Evolutionary conservation across 2,797 vertebrate genomes (phyloP), one percentile per base, ranked within the genome.

Genomic region (Cynodonichthys magdalenae): DNA sequence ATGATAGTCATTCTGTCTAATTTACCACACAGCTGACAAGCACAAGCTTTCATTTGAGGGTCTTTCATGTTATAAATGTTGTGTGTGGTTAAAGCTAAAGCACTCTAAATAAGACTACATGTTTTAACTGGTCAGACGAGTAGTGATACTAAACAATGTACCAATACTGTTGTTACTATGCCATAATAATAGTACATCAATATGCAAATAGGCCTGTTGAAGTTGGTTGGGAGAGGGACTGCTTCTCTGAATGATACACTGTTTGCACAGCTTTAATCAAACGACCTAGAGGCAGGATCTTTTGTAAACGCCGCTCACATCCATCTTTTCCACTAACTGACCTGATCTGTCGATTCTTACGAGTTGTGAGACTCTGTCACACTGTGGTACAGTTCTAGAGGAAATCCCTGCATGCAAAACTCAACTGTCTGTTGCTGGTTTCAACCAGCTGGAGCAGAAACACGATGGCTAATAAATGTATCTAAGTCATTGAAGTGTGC

Each of bases 251-350:
- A 79, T 53, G 47, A 71, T 20, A 14, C 31, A 10, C 63, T 59
- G 49, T 82, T 74, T 65, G 52, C 48, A 64, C 57, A 60, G 29
- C 19, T 47, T 53, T 78, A 60, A 79, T 74, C 66, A 74, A 78
- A 75, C 3, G 59, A 28, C 58, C 5, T 29, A 27, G 46, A 59
- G 53, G 18, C 34, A 46, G 45, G 57, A 54, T 45, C 66, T 47
- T 81, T 80, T 69, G 56, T 69, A 72, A 82, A 82, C 63, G 65
- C 44, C 10, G 17, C 63, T 73, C 20, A 15, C 18, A 72, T 59
- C 53, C 36, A 71, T 80, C 78, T 62, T 66, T 28, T 39, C 19
- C 15, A 28, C 42, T 63, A 77, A 81, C 51, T 85, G 72, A 75
- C 60, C 72, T 58, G 52, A 71, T 63, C 59, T 60, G 27, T 76